Evolutionary conservation across 2,797 vertebrate genomes (phyloP).

Genomic region (Mus spretus): DNA sequence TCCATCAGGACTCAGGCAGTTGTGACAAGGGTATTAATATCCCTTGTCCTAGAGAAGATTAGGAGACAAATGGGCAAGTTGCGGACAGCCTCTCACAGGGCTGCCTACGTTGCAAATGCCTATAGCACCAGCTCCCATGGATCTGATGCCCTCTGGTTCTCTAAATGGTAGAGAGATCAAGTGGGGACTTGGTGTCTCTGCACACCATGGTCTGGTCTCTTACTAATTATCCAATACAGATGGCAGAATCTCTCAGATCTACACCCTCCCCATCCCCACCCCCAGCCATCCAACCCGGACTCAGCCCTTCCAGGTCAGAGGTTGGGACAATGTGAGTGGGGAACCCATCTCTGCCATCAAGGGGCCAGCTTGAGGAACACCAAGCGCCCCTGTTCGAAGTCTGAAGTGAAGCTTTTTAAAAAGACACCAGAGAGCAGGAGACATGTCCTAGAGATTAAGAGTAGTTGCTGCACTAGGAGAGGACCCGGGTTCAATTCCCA

Average conservation of each 20-base stretch:
- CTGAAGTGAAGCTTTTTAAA: not conserved
- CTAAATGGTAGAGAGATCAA: not conserved
- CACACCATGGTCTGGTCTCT: not conserved
- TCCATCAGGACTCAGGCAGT: not conserved
- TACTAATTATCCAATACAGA: not conserved
- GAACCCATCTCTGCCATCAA: accelerated
- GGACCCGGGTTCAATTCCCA: not conserved
- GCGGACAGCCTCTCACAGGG: not conserved
- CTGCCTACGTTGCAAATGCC: not conserved
- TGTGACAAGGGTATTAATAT: not conserved
- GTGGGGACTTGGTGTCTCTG: not conserved
- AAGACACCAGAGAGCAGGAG: no score
- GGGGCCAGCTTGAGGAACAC: not conserved
- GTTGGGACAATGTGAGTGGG: accelerated
- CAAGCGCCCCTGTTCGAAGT: not conserved
- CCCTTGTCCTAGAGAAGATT: not conserved
- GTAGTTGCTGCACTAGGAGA: not conserved
- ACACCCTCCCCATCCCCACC: no score
- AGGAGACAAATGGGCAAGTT: not conserved
- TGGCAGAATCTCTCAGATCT: accelerated
- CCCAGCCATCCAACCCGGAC: not conserved
- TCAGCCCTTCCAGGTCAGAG: accelerated
- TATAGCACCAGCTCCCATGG: not conserved
- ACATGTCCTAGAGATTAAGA: not conserved
- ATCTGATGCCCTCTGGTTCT: not conserved